These are phyloP conservation scores for Sminthopsis crassicaudata DNA, from an alignment of 2,113 vertebrate species.

Conservation along the genomic window DNA sequence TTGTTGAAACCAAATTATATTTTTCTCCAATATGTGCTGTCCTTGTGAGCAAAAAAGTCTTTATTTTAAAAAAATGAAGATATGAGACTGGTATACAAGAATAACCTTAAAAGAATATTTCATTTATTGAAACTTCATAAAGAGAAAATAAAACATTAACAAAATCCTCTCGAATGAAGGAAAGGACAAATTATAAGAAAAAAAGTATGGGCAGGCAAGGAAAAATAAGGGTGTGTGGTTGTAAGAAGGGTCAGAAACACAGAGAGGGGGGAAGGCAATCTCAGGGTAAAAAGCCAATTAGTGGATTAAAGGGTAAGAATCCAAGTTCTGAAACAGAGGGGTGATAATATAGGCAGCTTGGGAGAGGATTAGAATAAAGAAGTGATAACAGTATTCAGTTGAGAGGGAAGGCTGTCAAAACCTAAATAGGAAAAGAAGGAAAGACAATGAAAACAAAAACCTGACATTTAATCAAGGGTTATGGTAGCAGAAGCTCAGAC, in stretches of 20 bases:
- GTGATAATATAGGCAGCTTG: slow-evolving; percentile 87
- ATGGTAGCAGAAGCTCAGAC: slow-evolving; percentile 76
- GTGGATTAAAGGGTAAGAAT: slow-evolving; percentile 85
- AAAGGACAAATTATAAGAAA: slow-evolving; percentile 66
- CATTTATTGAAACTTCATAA: slow-evolving; percentile 64
- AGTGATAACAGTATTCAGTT: slow-evolving; percentile 88
- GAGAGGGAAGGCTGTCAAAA: slow-evolving; percentile 85
- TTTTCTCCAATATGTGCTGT: slow-evolving; percentile 36
- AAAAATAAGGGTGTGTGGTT: slow-evolving; percentile 57
- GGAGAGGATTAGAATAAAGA: slow-evolving; percentile 87
- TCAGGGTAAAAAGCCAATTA: slow-evolving; percentile 85
- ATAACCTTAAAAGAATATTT: slow-evolving; percentile 64
- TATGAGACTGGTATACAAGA: slow-evolving; percentile 70
- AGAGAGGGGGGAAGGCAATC: slow-evolving; percentile 72
- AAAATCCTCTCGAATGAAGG: slow-evolving; percentile 74
- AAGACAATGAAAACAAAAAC: slow-evolving; percentile 85
- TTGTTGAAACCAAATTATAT: slow-evolving; percentile 44
- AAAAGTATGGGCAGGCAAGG: slow-evolving; percentile 51
- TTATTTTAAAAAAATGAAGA: slow-evolving; percentile 55
- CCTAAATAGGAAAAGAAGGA: slow-evolving; percentile 81
- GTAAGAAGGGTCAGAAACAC: slow-evolving; percentile 77
- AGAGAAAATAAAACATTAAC: slow-evolving; percentile 67
- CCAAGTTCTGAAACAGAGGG: slow-evolving; percentile 82
- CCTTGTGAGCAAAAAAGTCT: slow-evolving; percentile 42
- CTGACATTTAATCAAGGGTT: slow-evolving; percentile 83